Percentiles rank a stretch among this genome's conserved stretches.
Conservation (phyloP, 2,797 vertebrate species). For the Amniataba percoides region DNA sequence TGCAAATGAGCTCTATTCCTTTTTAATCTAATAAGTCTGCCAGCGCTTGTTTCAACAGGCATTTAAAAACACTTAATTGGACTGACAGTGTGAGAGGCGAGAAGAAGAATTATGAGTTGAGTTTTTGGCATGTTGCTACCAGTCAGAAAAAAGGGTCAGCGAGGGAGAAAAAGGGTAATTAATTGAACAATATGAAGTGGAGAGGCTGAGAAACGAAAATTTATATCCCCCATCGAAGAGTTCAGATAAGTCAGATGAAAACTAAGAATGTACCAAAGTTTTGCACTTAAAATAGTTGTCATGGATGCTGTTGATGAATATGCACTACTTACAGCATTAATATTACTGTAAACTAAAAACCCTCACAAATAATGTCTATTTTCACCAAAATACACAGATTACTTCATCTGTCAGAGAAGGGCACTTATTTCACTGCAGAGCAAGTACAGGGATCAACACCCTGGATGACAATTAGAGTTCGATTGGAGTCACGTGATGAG, state of each 20-base stretch:
- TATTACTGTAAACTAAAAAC: neutral
- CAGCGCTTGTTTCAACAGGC: conserved; percentile 75
- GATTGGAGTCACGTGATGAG: conserved; percentile 13
- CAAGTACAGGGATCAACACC: conserved; percentile 2
- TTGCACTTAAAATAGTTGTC: conserved; percentile 3
- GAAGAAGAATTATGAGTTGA: conserved; percentile 57
- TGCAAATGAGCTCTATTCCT: conserved; percentile 75
- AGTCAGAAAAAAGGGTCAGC: conserved; percentile 23
- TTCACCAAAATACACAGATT: neutral
- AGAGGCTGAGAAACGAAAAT: conserved; percentile 44
- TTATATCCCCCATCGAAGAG: conserved; percentile 4
- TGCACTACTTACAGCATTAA: neutral
- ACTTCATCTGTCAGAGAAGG: neutral
- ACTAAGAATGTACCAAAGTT: neutral
- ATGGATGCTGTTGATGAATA: neutral
- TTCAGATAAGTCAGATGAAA: conserved; percentile 19
- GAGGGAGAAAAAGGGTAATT: conserved; percentile 44
- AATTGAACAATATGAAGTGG: conserved; percentile 57
- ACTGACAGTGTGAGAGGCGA: conserved; percentile 65
- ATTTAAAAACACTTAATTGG: conserved; percentile 79
- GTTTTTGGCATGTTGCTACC: conserved; percentile 54
- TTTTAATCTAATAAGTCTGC: conserved; percentile 79
- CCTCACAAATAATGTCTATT: neutral
- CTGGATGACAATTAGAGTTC: neutral
- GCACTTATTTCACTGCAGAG: neutral